These are phyloP conservation scores for Odontocerum albicorne DNA, from an alignment of 2,888 invertebrate species.

Conservation along the genomic window DNA sequence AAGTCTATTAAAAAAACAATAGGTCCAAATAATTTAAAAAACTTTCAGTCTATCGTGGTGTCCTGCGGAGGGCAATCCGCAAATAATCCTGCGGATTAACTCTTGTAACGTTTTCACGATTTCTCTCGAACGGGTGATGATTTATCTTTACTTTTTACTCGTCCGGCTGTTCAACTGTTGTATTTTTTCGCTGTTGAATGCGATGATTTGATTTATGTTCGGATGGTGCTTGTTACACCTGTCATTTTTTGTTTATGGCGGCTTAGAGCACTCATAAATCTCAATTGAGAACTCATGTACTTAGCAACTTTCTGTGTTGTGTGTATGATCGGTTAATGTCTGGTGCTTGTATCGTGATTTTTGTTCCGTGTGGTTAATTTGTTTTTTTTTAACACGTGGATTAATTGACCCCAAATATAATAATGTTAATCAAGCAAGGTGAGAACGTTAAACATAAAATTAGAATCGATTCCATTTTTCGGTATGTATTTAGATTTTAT, in stretches of 20 bases:
- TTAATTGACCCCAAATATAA: too few species aligned
- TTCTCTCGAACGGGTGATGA: constrained; percentile 22
- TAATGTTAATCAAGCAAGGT: too few species aligned
- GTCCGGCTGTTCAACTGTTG: constrained; percentile 18
- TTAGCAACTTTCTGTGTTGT: neutral
- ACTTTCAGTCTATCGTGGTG: too few species aligned
- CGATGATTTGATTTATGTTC: constrained; percentile 35
- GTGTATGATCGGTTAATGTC: neutral
- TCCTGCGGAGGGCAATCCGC: too few species aligned
- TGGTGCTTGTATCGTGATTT: too few species aligned
- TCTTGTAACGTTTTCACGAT: constrained; percentile 25
- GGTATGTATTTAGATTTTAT: too few species aligned
- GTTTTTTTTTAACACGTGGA: too few species aligned
- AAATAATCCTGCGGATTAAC: constrained; percentile 26
- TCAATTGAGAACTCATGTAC: constrained; percentile 30
- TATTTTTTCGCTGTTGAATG: constrained; percentile 20
- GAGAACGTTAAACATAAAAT: too few species aligned
- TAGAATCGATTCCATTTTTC: too few species aligned
- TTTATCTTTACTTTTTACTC: constrained; percentile 33
- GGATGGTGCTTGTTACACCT: constrained; percentile 34
- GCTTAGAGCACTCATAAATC: constrained; percentile 35
- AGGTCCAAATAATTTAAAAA: too few species aligned
- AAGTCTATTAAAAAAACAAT: too few species aligned
- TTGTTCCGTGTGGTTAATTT: too few species aligned
- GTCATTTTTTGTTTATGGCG: constrained; percentile 36